phyloP scores from a whole-genome alignment of 1,140 invertebrate species.

The Nasonia giraulti region DNA sequence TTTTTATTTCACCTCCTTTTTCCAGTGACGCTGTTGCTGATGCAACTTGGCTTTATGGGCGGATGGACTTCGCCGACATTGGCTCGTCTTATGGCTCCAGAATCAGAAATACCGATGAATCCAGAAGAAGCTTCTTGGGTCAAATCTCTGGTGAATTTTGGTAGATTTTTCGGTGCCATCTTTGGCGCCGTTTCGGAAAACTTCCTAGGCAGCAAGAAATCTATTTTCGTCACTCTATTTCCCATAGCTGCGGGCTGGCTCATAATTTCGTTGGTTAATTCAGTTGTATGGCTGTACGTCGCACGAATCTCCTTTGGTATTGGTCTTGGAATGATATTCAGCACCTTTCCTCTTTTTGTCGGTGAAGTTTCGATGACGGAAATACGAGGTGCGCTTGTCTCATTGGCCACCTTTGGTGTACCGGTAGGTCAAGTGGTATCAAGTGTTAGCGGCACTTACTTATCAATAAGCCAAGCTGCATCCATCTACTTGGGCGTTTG shows the following conservation, averaged over 20 bases:
- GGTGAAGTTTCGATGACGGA: slow-evolving; percentile 9
- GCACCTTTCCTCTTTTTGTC: slow-evolving; percentile 70
- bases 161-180: slow-evolving; percentile 12
- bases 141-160: slow-evolving; percentile 15
- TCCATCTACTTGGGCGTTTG: slow-evolving; percentile 60
- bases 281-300: slow-evolving; percentile 74
- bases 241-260: background rate
- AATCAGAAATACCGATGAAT: background rate
- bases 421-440: background rate
- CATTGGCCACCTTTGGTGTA: background rate
- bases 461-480: background rate
- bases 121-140: slow-evolving; percentile 24
- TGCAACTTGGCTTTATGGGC: background rate
- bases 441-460: background rate
- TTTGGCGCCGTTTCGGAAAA: background rate
- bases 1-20: background rate
- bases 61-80: background rate
- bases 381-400: background rate
- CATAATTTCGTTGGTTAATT: slow-evolving; percentile 73
- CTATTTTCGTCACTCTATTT: background rate
- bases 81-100: background rate
- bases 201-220: slow-evolving; percentile 20
- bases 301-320: slow-evolving; percentile 71
- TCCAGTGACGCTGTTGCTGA: background rate
- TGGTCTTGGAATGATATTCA: slow-evolving; percentile 80